Evolutionary conservation across 2,888 invertebrate genomes (phyloP), one percentile per base, ranked within the genome.

Genomic region (Drosophila barbarae): DNA sequence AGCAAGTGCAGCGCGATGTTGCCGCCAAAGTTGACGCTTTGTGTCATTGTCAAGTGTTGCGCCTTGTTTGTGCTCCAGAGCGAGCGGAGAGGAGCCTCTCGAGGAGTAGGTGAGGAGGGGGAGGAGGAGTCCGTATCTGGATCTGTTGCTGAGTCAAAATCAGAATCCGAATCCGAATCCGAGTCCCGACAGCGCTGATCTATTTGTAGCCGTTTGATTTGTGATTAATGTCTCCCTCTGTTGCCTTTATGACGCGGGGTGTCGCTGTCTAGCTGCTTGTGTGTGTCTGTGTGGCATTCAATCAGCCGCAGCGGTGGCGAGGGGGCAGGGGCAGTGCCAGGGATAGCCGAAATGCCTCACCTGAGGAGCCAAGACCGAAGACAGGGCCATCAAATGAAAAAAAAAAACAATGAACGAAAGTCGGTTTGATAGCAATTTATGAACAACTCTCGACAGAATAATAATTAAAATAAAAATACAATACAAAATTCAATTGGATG

Each of bases 21-120:
- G 82, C 82, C 78, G 78, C 79, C 83, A 82, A 79, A 80, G 79
- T 79, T 79, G 83, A 79, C 83, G 83, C 74, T 69, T 80, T 79
- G 83, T 79, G 79, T 77, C 80, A 79, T 69, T 83, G 79, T 83
- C 69, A 83, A 79, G 79, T 80, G 79, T 67, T 82, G 77, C 72
- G 69, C 70, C 81, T 68, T 68, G 68, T 68, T 68, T 70, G 70
- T 35, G 26, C 7, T 34, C 30, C 10, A 10, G 18, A 30, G 23
- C 23, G 23, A 23, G 23, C 23, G 23, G 23, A 23, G 23, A 12
- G 26, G 34, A 18, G 46, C 46, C 44, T 15, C 44, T 28, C 44
- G 42, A 42, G 26, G 42, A 21, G 36, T n/a, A n/a, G 54, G 46
- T 9, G 2, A 28, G 34, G 13, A 5, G 35, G 26, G 6, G 1